Conservation (phyloP, 2,797 vertebrate genomes). For the Coregonus sp. region DNA sequence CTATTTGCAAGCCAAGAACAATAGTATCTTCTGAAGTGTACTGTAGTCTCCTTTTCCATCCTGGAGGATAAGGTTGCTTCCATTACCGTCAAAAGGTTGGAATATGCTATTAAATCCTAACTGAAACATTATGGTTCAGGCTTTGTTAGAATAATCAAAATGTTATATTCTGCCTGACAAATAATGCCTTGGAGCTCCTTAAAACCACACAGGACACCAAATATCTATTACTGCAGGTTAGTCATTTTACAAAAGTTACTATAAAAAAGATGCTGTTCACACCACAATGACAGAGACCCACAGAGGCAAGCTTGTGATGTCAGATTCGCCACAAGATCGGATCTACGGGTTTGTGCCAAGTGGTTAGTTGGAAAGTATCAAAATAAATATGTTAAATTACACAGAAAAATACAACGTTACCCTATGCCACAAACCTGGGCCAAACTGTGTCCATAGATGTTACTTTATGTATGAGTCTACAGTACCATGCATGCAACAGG, state of each 20-base stretch:
- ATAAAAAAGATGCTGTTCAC: constrained; percentile 59
- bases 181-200: not conserved
- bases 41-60: not conserved
- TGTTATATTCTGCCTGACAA: not conserved
- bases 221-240: not conserved
- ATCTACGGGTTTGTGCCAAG: constrained; percentile 99
- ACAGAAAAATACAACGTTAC: not conserved
- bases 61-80: not conserved
- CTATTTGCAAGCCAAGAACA: constrained; percentile 10
- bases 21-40: not conserved
- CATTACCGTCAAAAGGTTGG: not conserved
- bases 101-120: not conserved
- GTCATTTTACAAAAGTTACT: not conserved
- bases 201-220: constrained; percentile 3
- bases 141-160: not conserved
- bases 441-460: not conserved
- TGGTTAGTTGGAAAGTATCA: constrained; percentile 77
- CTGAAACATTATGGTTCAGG: not conserved
- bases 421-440: not conserved
- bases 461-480: not conserved
- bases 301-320: constrained; percentile 98
- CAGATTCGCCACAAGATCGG: constrained; percentile 97
- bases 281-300: constrained; percentile 98
- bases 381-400: constrained; percentile 37
- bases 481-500: not conserved